phyloP scores from a whole-genome alignment of 1,140 invertebrate species.

The Delia radicum region DNA sequence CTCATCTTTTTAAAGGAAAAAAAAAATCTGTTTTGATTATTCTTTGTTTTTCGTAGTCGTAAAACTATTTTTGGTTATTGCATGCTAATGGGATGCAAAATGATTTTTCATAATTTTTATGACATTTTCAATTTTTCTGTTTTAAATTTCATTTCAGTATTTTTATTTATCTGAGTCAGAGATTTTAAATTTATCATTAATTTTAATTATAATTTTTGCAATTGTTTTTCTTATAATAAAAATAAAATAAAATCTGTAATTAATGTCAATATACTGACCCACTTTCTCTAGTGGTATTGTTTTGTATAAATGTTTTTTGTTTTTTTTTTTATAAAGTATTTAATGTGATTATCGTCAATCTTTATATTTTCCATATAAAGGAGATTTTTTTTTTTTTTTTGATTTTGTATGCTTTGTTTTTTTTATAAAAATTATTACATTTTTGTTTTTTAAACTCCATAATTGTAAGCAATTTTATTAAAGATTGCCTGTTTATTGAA shows the following conservation, averaged over 20 bases:
- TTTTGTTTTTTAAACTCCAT: neutral
- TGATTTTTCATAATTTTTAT: neutral
- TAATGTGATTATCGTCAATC: conserved; percentile 1
- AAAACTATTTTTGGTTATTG: neutral
- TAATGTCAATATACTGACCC: neutral
- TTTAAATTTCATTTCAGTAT: too few relatives aligned
- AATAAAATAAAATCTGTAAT: neutral
- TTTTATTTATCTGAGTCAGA: neutral
- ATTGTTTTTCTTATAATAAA: neutral
- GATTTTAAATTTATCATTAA: neutral
- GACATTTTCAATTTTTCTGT: too few relatives aligned
- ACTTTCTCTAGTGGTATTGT: neutral
- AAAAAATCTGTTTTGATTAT: neutral
- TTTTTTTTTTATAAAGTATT: neutral
- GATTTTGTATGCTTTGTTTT: too few relatives aligned
- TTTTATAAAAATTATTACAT: neutral
- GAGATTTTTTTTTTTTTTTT: neutral
- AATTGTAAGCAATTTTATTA: neutral
- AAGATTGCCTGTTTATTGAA: neutral
- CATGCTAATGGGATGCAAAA: neutral
- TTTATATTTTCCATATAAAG: conserved; percentile 5
- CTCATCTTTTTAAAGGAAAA: neutral
- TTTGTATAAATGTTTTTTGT: neutral
- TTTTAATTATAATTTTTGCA: neutral
- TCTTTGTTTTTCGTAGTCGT: neutral